Evolutionary conservation across 2,888 invertebrate species (phyloP).

Genomic region (Galerucella calmariensis): DNA sequence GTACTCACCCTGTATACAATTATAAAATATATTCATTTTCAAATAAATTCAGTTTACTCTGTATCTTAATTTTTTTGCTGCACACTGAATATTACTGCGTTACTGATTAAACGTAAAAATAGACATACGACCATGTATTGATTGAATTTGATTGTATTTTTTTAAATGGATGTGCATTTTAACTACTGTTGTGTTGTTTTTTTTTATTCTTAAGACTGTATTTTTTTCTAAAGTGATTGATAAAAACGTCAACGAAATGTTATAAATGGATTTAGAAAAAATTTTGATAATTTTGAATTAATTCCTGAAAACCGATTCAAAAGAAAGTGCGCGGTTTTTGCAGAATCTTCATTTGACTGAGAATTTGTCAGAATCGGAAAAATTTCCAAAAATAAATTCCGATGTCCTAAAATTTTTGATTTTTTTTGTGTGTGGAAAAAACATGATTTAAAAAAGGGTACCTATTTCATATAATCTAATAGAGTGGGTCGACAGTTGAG

Average conservation of each 20-base stretch:
- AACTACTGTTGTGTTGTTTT: constrained; percentile 21
- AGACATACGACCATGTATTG: neutral
- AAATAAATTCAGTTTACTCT: too few relatives aligned
- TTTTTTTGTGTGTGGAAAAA: neutral
- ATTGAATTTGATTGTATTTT: too few relatives aligned
- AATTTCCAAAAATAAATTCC: neutral
- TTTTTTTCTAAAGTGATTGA: neutral
- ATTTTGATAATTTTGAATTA: too few relatives aligned
- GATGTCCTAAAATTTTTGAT: neutral
- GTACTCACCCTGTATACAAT: too few relatives aligned
- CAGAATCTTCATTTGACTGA: constrained; percentile 9
- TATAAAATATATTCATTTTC: too few relatives aligned
- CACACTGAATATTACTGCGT: too few relatives aligned
- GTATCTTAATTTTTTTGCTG: too few relatives aligned
- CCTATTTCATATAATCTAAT: neutral
- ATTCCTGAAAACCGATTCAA: too few relatives aligned
- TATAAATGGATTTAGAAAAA: too few relatives aligned
- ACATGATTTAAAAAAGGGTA: neutral
- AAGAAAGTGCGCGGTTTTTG: neutral
- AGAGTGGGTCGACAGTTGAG: too few relatives aligned
- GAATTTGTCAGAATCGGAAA: constrained; percentile 30
- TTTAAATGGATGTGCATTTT: constrained; percentile 26
- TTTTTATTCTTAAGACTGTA: constrained; percentile 31
- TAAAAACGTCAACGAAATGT: too few relatives aligned
- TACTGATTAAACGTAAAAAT: neutral